Percentiles rank a stretch among this genome's conserved stretches.
phyloP scores from a whole-genome alignment of 2,888 invertebrate species.

The Blastobasis adustella region DNA sequence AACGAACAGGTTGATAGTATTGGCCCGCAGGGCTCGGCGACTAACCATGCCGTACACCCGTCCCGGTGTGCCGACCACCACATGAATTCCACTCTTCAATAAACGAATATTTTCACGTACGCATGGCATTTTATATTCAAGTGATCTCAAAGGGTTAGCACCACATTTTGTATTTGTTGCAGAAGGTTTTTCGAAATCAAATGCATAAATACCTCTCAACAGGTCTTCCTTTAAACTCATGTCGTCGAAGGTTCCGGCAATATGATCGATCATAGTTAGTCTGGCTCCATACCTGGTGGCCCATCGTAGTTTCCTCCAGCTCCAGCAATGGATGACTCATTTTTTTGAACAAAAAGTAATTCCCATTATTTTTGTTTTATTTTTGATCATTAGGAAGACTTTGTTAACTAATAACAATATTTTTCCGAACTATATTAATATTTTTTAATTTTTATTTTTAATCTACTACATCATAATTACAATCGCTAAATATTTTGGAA shows the following conservation, averaged over 20 bases:
- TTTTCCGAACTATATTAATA: too few species aligned
- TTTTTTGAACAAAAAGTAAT: too few species aligned
- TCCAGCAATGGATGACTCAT: too few species aligned
- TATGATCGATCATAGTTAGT: slow-evolving; percentile 95
- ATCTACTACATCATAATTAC: too few species aligned
- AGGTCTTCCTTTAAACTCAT: slow-evolving; percentile 98
- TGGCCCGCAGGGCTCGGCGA: slow-evolving; percentile 90
- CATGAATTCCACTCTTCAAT: slow-evolving; percentile 94
- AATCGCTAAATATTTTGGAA: too few species aligned
- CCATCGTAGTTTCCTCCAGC: slow-evolving; percentile 75
- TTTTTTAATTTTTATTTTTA: too few species aligned
- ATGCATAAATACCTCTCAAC: slow-evolving; percentile 98
- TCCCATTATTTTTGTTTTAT: too few species aligned
- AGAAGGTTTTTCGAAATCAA: slow-evolving; percentile 99
- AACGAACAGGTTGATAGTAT: too few species aligned
- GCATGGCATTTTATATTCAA: slow-evolving; percentile 98
- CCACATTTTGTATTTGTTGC: slow-evolving; percentile 96
- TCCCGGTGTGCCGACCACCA: slow-evolving; percentile 99
- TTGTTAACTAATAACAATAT: too few species aligned
- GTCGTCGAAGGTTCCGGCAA: too few species aligned
- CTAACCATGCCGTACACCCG: slow-evolving; percentile 98
- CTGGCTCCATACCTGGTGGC: slow-evolving; percentile 92
- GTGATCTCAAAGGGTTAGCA: slow-evolving; percentile 98
- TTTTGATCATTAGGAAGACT: too few species aligned
- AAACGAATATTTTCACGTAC: slow-evolving; percentile 84